These are phyloP conservation scores for Dolichotis patagonum DNA, from an alignment of 2,113 vertebrate genomes.

Conservation along the genomic window DNA sequence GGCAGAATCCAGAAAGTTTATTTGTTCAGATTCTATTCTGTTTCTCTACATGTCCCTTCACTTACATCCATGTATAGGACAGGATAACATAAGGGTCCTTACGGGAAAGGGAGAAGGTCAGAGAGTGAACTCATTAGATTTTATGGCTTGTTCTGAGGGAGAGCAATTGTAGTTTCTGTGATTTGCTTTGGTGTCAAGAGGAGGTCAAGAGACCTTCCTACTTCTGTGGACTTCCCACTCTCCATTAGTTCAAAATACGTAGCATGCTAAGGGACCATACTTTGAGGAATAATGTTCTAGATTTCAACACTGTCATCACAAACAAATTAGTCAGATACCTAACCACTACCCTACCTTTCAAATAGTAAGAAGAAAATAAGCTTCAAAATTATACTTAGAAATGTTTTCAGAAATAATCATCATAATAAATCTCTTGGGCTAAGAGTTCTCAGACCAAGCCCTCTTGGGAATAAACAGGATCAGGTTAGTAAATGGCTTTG, in stretches of 20 bases:
- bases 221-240: neutral
- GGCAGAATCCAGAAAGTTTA: neutral
- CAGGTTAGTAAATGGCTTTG: neutral
- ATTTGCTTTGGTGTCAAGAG: neutral
- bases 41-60: neutral
- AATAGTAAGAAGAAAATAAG: neutral
- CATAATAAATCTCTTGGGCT: neutral
- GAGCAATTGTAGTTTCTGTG: neutral
- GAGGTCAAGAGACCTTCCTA: neutral
- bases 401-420: neutral
- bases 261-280: neutral
- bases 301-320: neutral
- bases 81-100: neutral
- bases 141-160: neutral
- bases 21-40: neutral
- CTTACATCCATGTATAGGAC: neutral
- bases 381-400: conserved; percentile 3
- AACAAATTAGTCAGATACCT: neutral
- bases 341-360: neutral
- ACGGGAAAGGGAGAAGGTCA: neutral
- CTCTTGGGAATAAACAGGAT: neutral
- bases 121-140: neutral
- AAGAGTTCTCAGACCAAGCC: neutral
- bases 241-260: neutral
- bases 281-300: neutral